Conservation (phyloP, 2,797 vertebrate genomes). For the Gymnothorax reevesii region DNA sequence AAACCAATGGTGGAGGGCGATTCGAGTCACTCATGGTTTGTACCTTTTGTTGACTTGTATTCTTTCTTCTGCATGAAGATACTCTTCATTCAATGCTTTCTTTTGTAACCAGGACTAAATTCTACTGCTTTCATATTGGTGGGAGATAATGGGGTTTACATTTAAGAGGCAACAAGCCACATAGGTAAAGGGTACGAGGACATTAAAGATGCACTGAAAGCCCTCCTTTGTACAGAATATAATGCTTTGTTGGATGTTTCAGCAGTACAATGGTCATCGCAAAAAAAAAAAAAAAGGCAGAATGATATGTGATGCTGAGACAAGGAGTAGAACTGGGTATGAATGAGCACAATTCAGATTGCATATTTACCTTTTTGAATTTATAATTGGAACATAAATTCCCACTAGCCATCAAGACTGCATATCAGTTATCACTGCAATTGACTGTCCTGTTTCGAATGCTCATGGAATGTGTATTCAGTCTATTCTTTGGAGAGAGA, state of each 20-base stretch:
- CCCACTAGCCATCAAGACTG: not conserved
- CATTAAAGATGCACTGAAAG: not conserved
- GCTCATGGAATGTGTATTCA: conserved; percentile 42
- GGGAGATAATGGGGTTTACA: not conserved
- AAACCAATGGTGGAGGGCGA: not conserved
- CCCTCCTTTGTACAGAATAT: not conserved
- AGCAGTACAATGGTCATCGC: not conserved
- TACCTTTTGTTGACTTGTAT: not conserved
- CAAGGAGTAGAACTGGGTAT: not conserved
- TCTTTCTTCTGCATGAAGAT: not conserved
- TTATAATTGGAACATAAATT: not conserved
- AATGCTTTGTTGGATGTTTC: not conserved
- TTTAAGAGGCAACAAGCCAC: not conserved
- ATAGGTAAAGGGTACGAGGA: not conserved
- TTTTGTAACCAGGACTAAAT: not conserved
- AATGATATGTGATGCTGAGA: not conserved
- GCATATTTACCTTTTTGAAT: not conserved
- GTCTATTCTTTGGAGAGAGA: conserved; percentile 26
- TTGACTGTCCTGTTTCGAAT: conserved; percentile 47
- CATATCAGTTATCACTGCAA: conserved; percentile 46
- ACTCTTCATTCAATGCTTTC: not conserved
- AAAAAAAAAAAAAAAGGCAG: too few relatives aligned
- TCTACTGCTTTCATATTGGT: not conserved
- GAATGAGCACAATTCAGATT: not conserved
- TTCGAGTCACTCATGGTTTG: not conserved